Evolutionary conservation across 2,888 invertebrate genomes (phyloP).

Genomic region (Cloeon dipterum): DNA sequence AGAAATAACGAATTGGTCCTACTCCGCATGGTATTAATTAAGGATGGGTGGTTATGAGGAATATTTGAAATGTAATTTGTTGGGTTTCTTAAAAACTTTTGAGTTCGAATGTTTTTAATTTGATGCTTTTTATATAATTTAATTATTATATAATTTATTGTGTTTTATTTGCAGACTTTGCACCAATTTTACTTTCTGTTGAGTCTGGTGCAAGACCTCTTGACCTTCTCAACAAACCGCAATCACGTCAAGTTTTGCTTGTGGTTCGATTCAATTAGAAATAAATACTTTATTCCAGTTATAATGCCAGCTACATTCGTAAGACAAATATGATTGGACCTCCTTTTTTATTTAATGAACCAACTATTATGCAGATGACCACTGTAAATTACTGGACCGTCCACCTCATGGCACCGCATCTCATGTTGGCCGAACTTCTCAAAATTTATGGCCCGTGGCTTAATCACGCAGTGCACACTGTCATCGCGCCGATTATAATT

Average conservation of each 20-base stretch:
- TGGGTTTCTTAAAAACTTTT: too few species aligned
- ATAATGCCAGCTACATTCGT: background rate
- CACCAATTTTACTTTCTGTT: background rate
- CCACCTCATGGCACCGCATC: background rate
- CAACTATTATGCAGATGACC: background rate
- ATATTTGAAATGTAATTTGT: too few species aligned
- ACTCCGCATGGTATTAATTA: too few species aligned
- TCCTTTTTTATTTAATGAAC: too few species aligned
- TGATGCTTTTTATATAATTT: too few species aligned
- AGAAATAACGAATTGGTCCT: too few species aligned
- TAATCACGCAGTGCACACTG: conserved; percentile 1
- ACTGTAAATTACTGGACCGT: background rate
- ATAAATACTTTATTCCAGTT: background rate
- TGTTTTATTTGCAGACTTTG: too few species aligned
- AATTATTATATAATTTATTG: too few species aligned
- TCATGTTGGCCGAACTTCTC: background rate
- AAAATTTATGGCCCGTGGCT: background rate
- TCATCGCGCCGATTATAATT: background rate
- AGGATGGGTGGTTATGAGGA: too few species aligned
- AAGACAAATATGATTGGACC: too few species aligned
- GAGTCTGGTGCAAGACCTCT: background rate
- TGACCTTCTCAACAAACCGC: background rate
- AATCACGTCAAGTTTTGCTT: background rate
- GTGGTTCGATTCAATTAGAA: background rate
- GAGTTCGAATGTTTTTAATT: too few species aligned